Base-by-base conservation (phyloP, 37 sponge, comb jelly and placozoan genomes). In the Eunapius fragilis region DNA sequence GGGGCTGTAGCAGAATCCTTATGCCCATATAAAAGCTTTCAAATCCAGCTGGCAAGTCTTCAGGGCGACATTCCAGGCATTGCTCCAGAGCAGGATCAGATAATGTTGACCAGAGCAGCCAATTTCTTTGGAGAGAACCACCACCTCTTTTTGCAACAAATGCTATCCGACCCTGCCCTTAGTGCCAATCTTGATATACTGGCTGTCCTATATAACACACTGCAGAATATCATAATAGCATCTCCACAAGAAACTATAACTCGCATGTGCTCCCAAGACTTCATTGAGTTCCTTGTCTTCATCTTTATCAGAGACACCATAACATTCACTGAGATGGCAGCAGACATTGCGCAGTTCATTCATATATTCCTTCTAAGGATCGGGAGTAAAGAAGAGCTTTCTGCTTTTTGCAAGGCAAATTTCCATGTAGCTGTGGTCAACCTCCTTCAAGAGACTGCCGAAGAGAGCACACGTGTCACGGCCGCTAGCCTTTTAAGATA, bases 301-400 rank as follows among this genome's bases (percentile, higher is more conserved):
- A 35, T 71, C 17, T 89, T 89, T 50, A 70, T 77, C 19, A 79
- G 84, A 4, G 84, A 89, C 37, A 89, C 84, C 5, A 25, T 25
- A 31, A 10, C 70, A n/a, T 77, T 88, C 30, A 70, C 70, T 17
- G 17, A 14, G 38, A 50, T 70, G 32, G 48, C 75, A n/a, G 69
- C 23, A 37, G 45, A 82, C 12, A 76, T 88, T 37, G 38, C 41
- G 13, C 77, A 76, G 70, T 41, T 49, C 30, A n/a, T n/a, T n/a
- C n/a, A n/a, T n/a, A n/a, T n/a, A n/a, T n/a, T 88, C 69, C 70
- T 88, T 28, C 75, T 81, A 26, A 68, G 76, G 71, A 75, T 88
- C 50, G 36, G 32, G 22, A 9, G 25, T 3, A 88, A 88, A 49
- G 88, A 88, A 25, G 17, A 68, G 10, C 36, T 88, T 28, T 75